Evolutionary conservation across 64 coral and sea anemone species (phyloP), one percentile per base, ranked within the genome.

Genomic region (Orbicella faveolata): DNA sequence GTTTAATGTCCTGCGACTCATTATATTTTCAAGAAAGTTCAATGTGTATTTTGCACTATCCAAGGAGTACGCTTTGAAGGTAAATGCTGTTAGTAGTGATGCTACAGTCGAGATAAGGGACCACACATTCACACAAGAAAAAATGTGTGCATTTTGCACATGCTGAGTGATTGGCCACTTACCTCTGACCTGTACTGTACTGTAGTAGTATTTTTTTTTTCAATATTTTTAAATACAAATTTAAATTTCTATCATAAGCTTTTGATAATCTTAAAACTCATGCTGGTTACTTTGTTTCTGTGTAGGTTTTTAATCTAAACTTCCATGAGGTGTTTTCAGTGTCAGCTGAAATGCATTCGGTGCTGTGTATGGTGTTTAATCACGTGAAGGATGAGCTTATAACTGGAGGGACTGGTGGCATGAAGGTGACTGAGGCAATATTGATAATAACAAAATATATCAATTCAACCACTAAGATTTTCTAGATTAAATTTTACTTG

Each of bases 31-130:
- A 62, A 93, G 84, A 79, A 99, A 99, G 67, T 99, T 93, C 61
- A 99, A 99, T 95, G 96, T 99, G 1, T 99, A 99, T 87, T 99
- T 99, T 95, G 91, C 88, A 54, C 75, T 99, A 9, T 95, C 96
- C 36, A 99, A 99, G 79, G 96, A 99, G 52, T 99, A 99, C 93
- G 94, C 91, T n/a, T 86, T 99, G 26, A 99, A 99, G 96, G 96
- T 91, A 54, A 48, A 5, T 48, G 44, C 44, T 48, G 7, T 48
- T 48, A 48, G 44, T 6, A 79, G 85, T 75, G 3, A 70, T 63
- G 33, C 65, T 26, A 53, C 21, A 59, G 9, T 59, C 55, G 55
- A 59, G 55, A 10, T 16, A 59, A 0, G 55, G 11, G 12, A 59
- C 1, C 0, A 59, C 10, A 59, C 5, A 48, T 6, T 48, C 5